Percentiles rank a stretch among this genome's conserved stretches.
Conservation (phyloP, 2,797 vertebrate species). For the Delichon dasypus region DNA sequence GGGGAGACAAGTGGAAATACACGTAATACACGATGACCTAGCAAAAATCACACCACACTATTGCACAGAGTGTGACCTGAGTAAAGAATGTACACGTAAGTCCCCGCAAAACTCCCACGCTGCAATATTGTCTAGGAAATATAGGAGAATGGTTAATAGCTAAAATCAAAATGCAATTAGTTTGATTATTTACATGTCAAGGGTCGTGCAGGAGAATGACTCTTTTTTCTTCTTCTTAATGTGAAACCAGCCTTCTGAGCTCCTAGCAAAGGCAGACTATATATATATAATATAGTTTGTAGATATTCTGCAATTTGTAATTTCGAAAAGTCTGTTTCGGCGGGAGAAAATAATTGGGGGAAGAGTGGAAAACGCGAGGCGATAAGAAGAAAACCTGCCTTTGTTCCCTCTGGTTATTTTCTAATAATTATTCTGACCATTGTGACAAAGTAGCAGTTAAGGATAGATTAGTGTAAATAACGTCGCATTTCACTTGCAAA, state of each 20-base stretch:
- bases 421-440: slow-evolving; percentile 54
- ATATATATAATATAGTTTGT: neutral
- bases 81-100: neutral
- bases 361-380: neutral
- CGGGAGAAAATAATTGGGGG: neutral
- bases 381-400: slow-evolving; percentile 37
- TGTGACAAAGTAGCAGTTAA: slow-evolving; percentile 57
- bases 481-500: slow-evolving; percentile 17
- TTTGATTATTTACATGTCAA: slow-evolving; percentile 7
- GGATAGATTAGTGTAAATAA: slow-evolving; percentile 58
- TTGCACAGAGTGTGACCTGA: neutral
- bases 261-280: neutral
- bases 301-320: neutral
- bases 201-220: neutral
- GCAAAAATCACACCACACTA: slow-evolving; percentile 1
- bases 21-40: slow-evolving; percentile 6
- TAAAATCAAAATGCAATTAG: slow-evolving; percentile 30
- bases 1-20: neutral
- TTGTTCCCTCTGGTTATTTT: slow-evolving; percentile 62
- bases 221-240: neutral
- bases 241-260: neutral
- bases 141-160: neutral
- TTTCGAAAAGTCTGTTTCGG: neutral
- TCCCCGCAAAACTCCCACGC: slow-evolving; percentile 14
- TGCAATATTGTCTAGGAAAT: neutral